These are phyloP conservation scores for Caenorhabditis doughertyi DNA, from an alignment of 2,888 invertebrate species.

Conservation along the genomic window DNA sequence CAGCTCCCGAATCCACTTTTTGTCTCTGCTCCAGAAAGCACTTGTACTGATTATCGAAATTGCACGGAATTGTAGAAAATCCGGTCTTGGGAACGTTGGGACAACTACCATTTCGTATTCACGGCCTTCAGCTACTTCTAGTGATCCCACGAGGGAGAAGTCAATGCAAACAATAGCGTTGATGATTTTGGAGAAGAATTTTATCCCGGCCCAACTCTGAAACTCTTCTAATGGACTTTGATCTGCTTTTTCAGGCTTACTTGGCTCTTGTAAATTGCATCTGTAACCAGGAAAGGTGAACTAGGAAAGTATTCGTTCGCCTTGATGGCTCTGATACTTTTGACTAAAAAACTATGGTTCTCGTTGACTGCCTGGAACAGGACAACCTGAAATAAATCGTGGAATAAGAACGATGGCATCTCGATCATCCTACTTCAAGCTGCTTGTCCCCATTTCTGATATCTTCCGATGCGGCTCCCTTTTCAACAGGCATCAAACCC, in stretches of 20 bases:
- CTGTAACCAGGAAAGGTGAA: too few relatives aligned
- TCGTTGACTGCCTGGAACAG: slow-evolving; percentile 4
- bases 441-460: slow-evolving; percentile 27
- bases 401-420: background rate
- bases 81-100: slow-evolving; percentile 2
- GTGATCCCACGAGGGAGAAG: too few relatives aligned
- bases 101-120: background rate
- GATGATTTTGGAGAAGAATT: too few relatives aligned
- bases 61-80: background rate
- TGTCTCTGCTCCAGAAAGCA: background rate
- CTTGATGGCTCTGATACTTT: too few relatives aligned
- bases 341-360: too few relatives aligned
- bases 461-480: too few relatives aligned
- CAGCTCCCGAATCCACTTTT: background rate
- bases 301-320: too few relatives aligned
- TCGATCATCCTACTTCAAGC: slow-evolving; percentile 8
- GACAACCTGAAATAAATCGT: background rate
- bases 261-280: too few relatives aligned
- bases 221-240: too few relatives aligned
- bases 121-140: background rate
- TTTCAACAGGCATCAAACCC: slow-evolving; percentile 3
- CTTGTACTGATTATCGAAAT: background rate
- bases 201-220: too few relatives aligned
- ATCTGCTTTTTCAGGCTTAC: too few relatives aligned
- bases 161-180: background rate